Base-by-base conservation (phyloP, 2,888 invertebrate genomes). In the Lucinisca nassula region DNA sequence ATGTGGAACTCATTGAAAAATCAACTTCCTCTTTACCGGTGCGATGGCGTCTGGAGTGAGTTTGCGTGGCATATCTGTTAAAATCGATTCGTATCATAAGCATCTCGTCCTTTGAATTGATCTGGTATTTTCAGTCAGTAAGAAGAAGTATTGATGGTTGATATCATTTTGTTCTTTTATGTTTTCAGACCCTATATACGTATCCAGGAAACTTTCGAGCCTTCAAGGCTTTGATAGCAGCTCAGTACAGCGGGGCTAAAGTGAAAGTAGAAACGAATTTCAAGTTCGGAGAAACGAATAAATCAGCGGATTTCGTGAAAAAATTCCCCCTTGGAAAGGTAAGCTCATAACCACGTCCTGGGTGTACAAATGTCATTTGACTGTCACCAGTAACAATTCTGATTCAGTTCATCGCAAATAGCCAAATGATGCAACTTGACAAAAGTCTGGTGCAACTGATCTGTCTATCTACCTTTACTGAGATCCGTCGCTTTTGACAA, bases 271-370 rank as follows among this genome's bases (percentile, higher is more conserved):
- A 95, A 61, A 90, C 92, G 30, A 91, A 91, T 55, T 99, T 99
- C 96, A 98, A 98, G 92, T 98, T 99, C 96, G 99, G 99, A 87
- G 98, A 98, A 97, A 98, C 99, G 90, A 99, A 99, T 97, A 98
- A 98, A 96, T 97, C 98, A 83, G 97, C 97, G 90, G 98, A 97
- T 77, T 99, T 99, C 97, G 97, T 98, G 92, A 98, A 98, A 96
- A 99, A 99, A 97, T 99, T 99, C 96, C 99, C 99, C n/a, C 97
- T 98, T 90, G 99, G 99, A 96, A 99, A 99, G 98, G 99, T 99
- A 97, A 97, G 97, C 95, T 40, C 40, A 10, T 17, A n/a, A n/a
- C n/a, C n/a, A n/a, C n/a, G n/a, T n/a, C n/a, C n/a, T n/a, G n/a
- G n/a, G n/a, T n/a, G n/a, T n/a, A n/a, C n/a, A n/a, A n/a, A n/a